These are phyloP conservation scores for Monochamus alternatus DNA, from an alignment of 2,888 invertebrate genomes.

Conservation along the genomic window DNA sequence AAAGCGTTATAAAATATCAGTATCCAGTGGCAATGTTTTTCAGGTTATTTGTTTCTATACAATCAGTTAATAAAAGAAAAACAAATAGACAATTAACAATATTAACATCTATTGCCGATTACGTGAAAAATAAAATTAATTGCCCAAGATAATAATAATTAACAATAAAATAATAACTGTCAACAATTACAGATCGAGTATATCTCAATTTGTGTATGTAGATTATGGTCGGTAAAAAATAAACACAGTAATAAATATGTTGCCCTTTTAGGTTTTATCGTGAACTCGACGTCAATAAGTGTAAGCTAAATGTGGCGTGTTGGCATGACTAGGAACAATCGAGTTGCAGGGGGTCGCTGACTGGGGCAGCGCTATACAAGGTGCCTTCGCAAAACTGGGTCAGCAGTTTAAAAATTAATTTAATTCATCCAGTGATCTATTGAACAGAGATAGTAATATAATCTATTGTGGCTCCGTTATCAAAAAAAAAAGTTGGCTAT, in stretches of 20 bases:
- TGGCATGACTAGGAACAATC: neutral
- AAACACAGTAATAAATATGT: neutral
- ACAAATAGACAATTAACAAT: too few relatives aligned
- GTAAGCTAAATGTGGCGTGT: neutral
- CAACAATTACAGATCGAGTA: neutral
- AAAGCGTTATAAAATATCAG: too few relatives aligned
- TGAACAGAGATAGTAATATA: too few relatives aligned
- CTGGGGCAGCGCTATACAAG: neutral
- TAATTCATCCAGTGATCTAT: too few relatives aligned
- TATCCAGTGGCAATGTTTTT: too few relatives aligned
- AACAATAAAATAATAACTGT: neutral
- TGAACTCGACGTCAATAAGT: neutral
- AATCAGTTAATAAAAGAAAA: too few relatives aligned
- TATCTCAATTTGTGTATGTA: neutral
- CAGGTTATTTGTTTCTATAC: too few relatives aligned
- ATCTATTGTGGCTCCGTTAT: too few relatives aligned
- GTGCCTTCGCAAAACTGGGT: neutral
- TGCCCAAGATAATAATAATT: neutral
- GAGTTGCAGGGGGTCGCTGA: neutral
- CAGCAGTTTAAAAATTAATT: too few relatives aligned
- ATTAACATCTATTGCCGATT: neutral
- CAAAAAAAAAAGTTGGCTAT: too few relatives aligned
- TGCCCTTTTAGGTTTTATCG: neutral
- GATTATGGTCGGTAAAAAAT: neutral
- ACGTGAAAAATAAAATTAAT: neutral